Evolutionary conservation across 2,888 invertebrate species (phyloP), one percentile per base, ranked within the genome.

Genomic region (Cacoxenus indagator): DNA sequence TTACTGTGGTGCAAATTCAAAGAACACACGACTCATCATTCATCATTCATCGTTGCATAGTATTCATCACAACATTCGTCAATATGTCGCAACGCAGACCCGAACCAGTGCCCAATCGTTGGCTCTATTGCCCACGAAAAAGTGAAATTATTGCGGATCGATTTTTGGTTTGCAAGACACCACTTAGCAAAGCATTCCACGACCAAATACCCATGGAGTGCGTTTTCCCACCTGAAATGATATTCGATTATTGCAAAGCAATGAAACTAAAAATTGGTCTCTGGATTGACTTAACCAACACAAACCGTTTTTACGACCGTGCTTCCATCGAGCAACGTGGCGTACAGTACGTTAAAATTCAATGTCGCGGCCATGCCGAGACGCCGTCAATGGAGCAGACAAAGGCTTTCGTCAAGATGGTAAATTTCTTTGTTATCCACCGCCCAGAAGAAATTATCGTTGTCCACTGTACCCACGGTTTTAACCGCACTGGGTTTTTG

Each of bases 181-280:
- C 99, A 0, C 90, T 99, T 3, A 94, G 93, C 78, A 89, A 90
- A 6, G 90, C 92, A 67, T 99, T 94, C 86, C 93, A 98, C 87
- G 91, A 91, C 61, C 92, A 95, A 89, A 94, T 99, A 71, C 94
- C 96, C 1, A 92, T 46, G 99, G 99, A 0, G 92, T 90, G 72
- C 91, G 99, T 69, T 99, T 98, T 88, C 99, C 99, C 86, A 91
- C 96, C n/a, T n/a, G n/a, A n/a, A n/a, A n/a, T n/a, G n/a, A n/a
- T n/a, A n/a, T n/a, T n/a, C n/a, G n/a, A n/a, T n/a, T n/a, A n/a
- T n/a, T n/a, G n/a, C n/a, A n/a, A n/a, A n/a, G n/a, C n/a, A n/a
- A n/a, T n/a, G n/a, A n/a, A n/a, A n/a, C n/a, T n/a, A n/a, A n/a
- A n/a, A n/a, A n/a, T n/a, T n/a, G n/a, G n/a, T n/a, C n/a, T n/a